Evolutionary conservation across 2,888 invertebrate species (phyloP).

Genomic region (Pyralis farinalis): DNA sequence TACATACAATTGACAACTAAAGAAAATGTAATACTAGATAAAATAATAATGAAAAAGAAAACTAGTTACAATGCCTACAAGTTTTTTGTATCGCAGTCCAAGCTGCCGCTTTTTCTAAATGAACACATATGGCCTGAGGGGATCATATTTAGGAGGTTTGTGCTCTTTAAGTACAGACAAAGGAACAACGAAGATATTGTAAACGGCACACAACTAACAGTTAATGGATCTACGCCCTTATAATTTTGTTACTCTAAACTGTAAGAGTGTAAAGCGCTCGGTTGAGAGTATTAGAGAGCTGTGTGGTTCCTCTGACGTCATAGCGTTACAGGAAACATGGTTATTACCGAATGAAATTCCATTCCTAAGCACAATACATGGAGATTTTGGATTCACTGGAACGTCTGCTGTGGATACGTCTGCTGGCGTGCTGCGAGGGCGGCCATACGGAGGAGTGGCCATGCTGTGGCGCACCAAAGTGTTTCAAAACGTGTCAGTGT

Average conservation of each 20-base stretch:
- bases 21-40: not conserved
- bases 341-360: too few relatives aligned
- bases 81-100: not conserved
- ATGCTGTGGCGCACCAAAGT: slow-evolving; percentile 10
- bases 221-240: not conserved
- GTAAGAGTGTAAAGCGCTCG: slow-evolving; percentile 3
- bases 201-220: not conserved
- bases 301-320: too few relatives aligned
- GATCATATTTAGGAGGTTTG: not conserved
- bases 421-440: too few relatives aligned
- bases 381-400: too few relatives aligned
- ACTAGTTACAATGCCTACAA: not conserved
- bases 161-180: not conserved
- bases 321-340: too few relatives aligned
- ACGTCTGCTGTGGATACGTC: too few relatives aligned
- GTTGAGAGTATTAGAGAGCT: not conserved
- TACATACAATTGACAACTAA: slow-evolving; percentile 7
- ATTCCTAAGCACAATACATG: too few relatives aligned
- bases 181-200: not conserved
- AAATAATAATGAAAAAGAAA: not conserved
- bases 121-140: not conserved
- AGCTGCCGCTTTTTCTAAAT: not conserved
- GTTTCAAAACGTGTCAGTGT: slow-evolving; percentile 10
- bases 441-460: not conserved
- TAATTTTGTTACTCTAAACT: not conserved